Percentiles rank a stretch among this genome's conserved stretches.
phyloP scores from a whole-genome alignment of 2,888 invertebrate species.

The Rotaria sp. region DNA sequence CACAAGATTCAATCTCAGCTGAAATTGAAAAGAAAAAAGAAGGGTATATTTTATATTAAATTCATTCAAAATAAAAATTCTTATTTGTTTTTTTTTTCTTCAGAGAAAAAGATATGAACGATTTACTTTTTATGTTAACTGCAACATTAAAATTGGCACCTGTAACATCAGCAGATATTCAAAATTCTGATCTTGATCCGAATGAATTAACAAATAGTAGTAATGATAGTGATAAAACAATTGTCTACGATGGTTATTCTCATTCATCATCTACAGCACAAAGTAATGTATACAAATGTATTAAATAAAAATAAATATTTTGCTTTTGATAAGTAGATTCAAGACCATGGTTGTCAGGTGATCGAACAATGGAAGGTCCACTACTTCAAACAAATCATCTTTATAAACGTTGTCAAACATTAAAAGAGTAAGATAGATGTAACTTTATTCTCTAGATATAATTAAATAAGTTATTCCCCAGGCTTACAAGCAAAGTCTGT shows the following conservation, averaged over 20 bases:
- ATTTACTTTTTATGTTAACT: constrained; percentile 15
- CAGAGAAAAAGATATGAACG: constrained; percentile 25
- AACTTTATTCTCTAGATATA: not conserved
- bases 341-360: not conserved
- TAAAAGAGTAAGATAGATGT: not conserved
- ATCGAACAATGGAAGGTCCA: not conserved
- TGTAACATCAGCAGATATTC: not conserved
- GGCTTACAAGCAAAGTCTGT: no score
- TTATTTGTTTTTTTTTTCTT: not conserved
- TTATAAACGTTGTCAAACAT: not conserved
- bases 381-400: not conserved
- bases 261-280: not conserved
- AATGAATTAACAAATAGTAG: not conserved
- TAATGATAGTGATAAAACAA: not conserved
- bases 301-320: not conserved
- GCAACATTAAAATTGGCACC: not conserved
- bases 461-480: no score
- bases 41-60: not conserved
- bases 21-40: constrained; percentile 23
- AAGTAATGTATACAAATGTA: not conserved
- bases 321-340: not conserved
- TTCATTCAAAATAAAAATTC: not conserved
- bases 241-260: not conserved
- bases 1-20: not conserved
- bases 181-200: not conserved